These are phyloP conservation scores for Eutolmus rufibarbis DNA, from an alignment of 2,888 invertebrate genomes.

Conservation along the genomic window DNA sequence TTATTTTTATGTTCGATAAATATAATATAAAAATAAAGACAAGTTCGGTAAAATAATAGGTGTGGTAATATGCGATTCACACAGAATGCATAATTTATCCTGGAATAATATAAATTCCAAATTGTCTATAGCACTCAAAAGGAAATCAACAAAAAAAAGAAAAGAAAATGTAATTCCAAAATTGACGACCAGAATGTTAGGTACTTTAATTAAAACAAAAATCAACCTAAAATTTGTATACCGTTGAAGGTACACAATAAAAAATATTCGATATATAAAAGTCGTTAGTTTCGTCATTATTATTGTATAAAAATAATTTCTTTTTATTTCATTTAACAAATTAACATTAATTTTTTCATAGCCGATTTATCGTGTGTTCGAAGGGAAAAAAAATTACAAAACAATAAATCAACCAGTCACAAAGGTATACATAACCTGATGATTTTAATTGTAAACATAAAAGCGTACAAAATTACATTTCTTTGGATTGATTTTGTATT, in stretches of 20 bases:
- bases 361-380: neutral
- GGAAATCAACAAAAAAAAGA: too few relatives aligned
- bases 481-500: neutral
- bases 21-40: too few relatives aligned
- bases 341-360: neutral
- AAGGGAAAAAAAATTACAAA: neutral
- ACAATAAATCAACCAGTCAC: neutral
- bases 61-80: too few relatives aligned
- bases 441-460: neutral
- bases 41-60: too few relatives aligned
- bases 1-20: too few relatives aligned
- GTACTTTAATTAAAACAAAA: neutral
- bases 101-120: too few relatives aligned
- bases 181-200: neutral
- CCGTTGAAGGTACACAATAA: neutral
- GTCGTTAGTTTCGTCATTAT: neutral
- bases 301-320: neutral
- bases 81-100: too few relatives aligned
- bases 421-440: neutral
- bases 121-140: too few relatives aligned
- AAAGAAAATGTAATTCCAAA: too few relatives aligned
- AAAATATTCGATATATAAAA: neutral
- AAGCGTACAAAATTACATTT: neutral
- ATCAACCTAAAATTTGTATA: neutral
- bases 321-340: neutral